Base-by-base conservation (phyloP, 2,888 invertebrate species). In the Ctena decussata region DNA sequence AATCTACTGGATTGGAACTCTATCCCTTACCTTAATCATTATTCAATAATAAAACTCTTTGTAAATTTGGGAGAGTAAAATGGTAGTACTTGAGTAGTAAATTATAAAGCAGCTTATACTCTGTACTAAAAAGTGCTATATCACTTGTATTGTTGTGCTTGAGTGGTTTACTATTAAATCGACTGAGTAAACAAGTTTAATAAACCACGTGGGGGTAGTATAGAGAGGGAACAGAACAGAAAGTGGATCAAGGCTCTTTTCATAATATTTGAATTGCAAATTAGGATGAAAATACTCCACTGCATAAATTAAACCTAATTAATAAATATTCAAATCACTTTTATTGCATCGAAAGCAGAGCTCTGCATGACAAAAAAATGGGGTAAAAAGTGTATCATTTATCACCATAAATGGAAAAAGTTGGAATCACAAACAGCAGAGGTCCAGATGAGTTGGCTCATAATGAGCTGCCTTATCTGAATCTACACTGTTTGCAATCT, bases 101-200 rank as follows among this genome's bases (percentile, higher is more conserved):
- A 65, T 65, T 65, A 30, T 65, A 65, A 32, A 35, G 65, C 65
- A 32, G 24, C 27, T 57, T 27, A 57, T 21, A 27, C 12, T 27
- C 57, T 57, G 27, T n/a, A n/a, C n/a, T n/a, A 35, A 69, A 65
- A 76, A 46, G 35, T 30, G 77, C 69, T 77, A 70, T 70, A 46
- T 77, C 77, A 77, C 46, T 69, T 30, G 12, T 8, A 44, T 35
- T 44, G 44, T 37, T 39, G 27, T 46, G 30, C 77, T 32, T 35
- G 18, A 46, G 32, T 30, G 77, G 21, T 77, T 77, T 77, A 77
- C 77, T 69, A 69, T 69, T 57, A 57, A 76, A 60, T 27, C n/a
- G 24, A 37, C 35, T 35, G 76, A 60, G 76, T 76, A 76, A 60
- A 76, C 27, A 76, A 12, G 65, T 18, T 65, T 65, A 65, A 65